A percentile compares a stretch with the other conserved stretches of the same genome.
These are phyloP conservation scores for Micrasema minimum DNA, from an alignment of 1,140 invertebrate species.

Conservation along the genomic window DNA sequence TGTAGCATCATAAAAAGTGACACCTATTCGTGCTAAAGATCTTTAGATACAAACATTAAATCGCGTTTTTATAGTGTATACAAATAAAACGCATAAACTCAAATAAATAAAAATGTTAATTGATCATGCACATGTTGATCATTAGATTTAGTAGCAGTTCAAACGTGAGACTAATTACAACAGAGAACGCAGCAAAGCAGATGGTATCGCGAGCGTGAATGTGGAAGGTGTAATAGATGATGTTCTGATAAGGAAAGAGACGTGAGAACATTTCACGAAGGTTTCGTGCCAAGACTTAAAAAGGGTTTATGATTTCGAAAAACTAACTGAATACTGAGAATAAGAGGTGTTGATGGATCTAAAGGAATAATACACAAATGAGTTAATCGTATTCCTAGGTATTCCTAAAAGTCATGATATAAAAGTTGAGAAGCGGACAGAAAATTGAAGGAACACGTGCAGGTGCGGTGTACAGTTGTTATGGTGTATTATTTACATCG, in stretches of 20 bases:
- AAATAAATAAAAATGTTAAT: too few relatives aligned
- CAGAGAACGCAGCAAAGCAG: constrained; percentile 4
- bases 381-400: too few relatives aligned
- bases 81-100: too few relatives aligned
- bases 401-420: too few relatives aligned
- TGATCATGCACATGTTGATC: too few relatives aligned
- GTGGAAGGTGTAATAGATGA: constrained; percentile 42
- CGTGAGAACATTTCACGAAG: constrained; percentile 11
- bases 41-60: neutral
- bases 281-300: neutral
- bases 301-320: constrained; percentile 3
- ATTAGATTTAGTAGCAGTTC: too few relatives aligned
- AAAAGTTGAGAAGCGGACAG: too few relatives aligned
- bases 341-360: neutral
- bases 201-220: constrained; percentile 15
- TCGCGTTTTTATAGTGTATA: too few relatives aligned
- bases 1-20: constrained; percentile 2
- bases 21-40: constrained; percentile 26
- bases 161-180: constrained; percentile 20
- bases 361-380: too few relatives aligned
- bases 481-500: too few relatives aligned
- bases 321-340: neutral
- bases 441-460: too few relatives aligned
- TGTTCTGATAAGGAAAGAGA: constrained; percentile 42
- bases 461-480: too few relatives aligned